These are phyloP conservation scores for Colius striatus DNA, from an alignment of 2,113 vertebrate genomes.

Conservation along the genomic window DNA sequence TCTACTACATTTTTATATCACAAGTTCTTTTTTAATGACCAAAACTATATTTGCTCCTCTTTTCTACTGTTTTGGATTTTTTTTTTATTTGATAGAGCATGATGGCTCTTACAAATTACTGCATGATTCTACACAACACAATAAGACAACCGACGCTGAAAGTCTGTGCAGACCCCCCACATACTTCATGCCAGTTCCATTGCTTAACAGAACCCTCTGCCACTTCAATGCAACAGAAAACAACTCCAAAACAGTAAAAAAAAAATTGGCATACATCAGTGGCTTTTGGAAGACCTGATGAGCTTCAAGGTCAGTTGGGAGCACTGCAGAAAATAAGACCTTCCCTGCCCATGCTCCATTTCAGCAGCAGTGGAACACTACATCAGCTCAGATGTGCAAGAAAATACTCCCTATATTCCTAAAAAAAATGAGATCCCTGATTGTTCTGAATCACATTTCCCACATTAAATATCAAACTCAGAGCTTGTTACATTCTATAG, in stretches of 20 bases:
- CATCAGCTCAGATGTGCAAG: background rate
- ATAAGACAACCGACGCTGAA: background rate
- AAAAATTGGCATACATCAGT: background rate
- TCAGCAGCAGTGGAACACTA: background rate
- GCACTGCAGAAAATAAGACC: background rate
- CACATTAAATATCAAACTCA: background rate
- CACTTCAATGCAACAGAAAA: slow-evolving; percentile 12
- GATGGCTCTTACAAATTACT: background rate
- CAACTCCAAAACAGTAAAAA: slow-evolving; percentile 7
- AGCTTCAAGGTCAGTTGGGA: background rate
- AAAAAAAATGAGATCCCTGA: background rate
- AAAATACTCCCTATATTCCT: background rate
- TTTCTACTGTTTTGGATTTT: background rate
- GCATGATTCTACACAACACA: background rate
- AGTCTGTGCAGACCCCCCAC: background rate
- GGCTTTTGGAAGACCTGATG: background rate
- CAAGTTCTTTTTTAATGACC: background rate
- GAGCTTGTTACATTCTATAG: background rate
- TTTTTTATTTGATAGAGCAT: background rate
- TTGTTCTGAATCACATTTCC: background rate
- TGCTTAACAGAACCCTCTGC: slow-evolving; percentile 17
- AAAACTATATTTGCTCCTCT: background rate
- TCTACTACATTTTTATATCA: background rate
- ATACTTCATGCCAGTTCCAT: background rate
- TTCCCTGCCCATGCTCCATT: background rate